phyloP scores from a whole-genome alignment of 2,888 invertebrate genomes.

The Dasysyrphus albostriatus region DNA sequence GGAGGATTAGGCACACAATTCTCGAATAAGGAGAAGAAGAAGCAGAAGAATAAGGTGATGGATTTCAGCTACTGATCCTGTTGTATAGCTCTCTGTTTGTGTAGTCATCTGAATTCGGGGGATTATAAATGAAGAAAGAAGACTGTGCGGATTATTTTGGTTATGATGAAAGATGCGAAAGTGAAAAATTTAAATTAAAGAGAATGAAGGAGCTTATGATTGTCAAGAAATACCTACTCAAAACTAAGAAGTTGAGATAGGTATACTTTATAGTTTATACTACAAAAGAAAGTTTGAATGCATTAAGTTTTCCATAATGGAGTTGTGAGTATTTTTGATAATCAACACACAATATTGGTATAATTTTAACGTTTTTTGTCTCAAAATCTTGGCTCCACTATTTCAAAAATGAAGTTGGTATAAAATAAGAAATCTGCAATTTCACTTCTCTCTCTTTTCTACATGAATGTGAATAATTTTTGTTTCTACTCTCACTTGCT shows the following conservation, averaged over 20 bases:
- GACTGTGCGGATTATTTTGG: slow-evolving; percentile 35
- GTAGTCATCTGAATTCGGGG: slow-evolving; percentile 62
- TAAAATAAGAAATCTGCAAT: too few species aligned
- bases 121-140: slow-evolving; percentile 53
- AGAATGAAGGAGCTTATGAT: slow-evolving; percentile 3
- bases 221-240: slow-evolving; percentile 13
- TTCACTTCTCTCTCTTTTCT: too few species aligned
- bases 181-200: slow-evolving; percentile 36
- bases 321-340: background rate
- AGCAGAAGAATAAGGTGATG: slow-evolving; percentile 62
- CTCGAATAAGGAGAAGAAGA: slow-evolving; percentile 25
- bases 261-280: background rate
- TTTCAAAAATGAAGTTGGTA: too few species aligned
- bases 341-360: background rate
- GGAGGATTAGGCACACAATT: slow-evolving; percentile 66
- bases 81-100: slow-evolving; percentile 69
- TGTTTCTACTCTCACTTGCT: too few species aligned
- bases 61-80: slow-evolving; percentile 73
- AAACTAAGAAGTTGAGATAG: slow-evolving; percentile 11
- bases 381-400: too few species aligned
- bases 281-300: background rate
- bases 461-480: too few species aligned
- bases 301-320: background rate
- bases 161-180: slow-evolving; percentile 42
- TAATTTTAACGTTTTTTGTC: too few species aligned